phyloP scores from a whole-genome alignment of 2,888 invertebrate species.

The Abrostola triplasia region DNA sequence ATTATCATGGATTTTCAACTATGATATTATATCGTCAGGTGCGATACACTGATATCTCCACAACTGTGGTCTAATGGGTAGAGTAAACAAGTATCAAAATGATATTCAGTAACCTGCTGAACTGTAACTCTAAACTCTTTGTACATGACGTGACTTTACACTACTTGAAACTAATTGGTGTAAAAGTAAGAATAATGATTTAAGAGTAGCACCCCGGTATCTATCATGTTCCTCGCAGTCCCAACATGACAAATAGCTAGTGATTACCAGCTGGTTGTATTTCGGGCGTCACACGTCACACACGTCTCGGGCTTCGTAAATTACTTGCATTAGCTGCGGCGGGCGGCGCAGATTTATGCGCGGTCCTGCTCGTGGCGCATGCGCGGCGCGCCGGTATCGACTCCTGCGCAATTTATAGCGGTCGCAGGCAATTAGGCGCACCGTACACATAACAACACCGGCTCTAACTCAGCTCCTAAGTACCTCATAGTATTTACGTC shows the following conservation, averaged over 20 bases:
- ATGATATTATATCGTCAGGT: too few species aligned
- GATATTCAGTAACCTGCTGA: too few species aligned
- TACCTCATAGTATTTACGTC: conserved; percentile 37
- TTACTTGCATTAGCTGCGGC: conserved; percentile 52
- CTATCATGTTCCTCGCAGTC: conserved; percentile 25
- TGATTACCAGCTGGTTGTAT: conserved; percentile 48
- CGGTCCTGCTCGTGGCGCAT: conserved; percentile 10
- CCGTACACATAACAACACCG: conserved; percentile 28
- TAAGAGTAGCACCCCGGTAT: conserved; percentile 4
- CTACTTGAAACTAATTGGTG: conserved; percentile 3
- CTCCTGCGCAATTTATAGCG: conserved; percentile 57
- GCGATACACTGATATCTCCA: too few species aligned
- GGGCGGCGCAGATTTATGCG: conserved; percentile 44
- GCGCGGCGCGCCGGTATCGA: conserved; percentile 39
- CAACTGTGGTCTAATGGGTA: too few species aligned
- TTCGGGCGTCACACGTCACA: conserved; percentile 25
- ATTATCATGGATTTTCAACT: neutral
- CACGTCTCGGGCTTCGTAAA: conserved; percentile 28
- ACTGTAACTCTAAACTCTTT: too few species aligned
- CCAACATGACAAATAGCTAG: conserved; percentile 41
- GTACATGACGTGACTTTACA: neutral
- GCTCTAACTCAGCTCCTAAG: conserved; percentile 32
- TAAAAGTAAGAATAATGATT: conserved; percentile 4
- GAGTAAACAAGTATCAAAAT: too few species aligned
- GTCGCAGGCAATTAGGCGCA: conserved; percentile 50